Base-by-base conservation (phyloP, 2,797 vertebrate genomes). In the Vultur gryphus region DNA sequence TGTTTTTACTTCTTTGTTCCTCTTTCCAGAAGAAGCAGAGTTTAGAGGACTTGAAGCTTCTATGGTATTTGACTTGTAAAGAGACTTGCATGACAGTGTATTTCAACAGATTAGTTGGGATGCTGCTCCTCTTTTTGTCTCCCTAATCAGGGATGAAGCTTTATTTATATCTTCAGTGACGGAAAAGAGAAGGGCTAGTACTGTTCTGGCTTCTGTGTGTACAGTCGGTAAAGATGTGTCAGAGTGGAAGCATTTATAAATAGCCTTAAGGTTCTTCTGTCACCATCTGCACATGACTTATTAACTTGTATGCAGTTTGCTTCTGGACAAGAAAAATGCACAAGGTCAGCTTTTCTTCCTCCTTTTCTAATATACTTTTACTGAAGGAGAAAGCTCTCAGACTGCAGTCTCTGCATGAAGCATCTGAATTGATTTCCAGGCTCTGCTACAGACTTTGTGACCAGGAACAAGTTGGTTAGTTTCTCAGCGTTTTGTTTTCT, bases 91-190 rank as follows among this genome's bases (percentile, higher is more conserved):
- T 61, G 86, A 37, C 71, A 31, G 61, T 24, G 66, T 73, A 57
- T 94, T 90, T 73, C 83, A 77, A 18, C 66, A 87, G 92, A 80
- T 87, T 90, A 92, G 77, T 61, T 95, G 75, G 86, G 94, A 80
- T 93, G 78, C 93, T 80, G 94, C 75, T 88, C 62, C 35, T 93
- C 67, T 1, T 62, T 77, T 81, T 88, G 85, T 59, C 80, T 89
- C 72, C 71, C 75, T 95, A 70, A 92, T 94, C 67, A 26, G 95
- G 88, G 87, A 73, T 92, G 88, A 94, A 93, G 94, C 84, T 95
- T 91, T 96, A 87, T 93, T 94, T 90, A 43, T 83, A 52, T 75
- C 84, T 31, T 52, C 44, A 23, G 44, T 48, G 70, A 37, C 70
- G 73, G 85, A 58, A 41, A 11, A 54, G 67, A 61, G 84, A 73